Base-by-base conservation (phyloP, 2,797 vertebrate genomes). In the Coreius guichenoti region DNA sequence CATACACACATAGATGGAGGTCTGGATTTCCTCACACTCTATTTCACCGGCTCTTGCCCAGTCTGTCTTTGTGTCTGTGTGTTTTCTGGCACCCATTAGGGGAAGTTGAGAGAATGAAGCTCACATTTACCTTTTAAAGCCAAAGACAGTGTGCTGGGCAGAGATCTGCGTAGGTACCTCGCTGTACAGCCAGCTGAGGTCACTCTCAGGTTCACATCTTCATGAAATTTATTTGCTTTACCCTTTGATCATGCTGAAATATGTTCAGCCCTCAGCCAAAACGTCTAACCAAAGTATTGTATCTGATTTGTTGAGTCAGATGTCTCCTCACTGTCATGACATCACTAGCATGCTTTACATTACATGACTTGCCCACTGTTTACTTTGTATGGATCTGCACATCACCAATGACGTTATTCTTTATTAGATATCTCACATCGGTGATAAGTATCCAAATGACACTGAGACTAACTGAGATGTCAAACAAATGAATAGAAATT, bases 121-220 rank as follows among this genome's bases (percentile, higher is more conserved):
- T 80, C 73, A n/a, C 70, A 70, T 87, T 91, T 87, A 84, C 91
- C 91, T 87, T 91, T 90, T 91, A 90, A 90, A 90, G 90, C 85
- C 89, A 90, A 89, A 88, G 85, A 79, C 31, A 17, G 33, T 75
- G 75, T 29, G 47, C 82, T 81, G 39, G 68, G 74, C 73, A 56
- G 58, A 78, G 36, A 54, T 86, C 54, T 61, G 79, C 21, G 26
- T 54, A 81, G 58, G 26, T 58, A 31, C 14, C 7, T 31, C 61
- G 0, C 26, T 31, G 6, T 8, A 58, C 17, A 77, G 56, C 73
- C 26, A 13, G 83, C n/a, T 58, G 54, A 87, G 69, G 63, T 82
- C 76, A 77, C 19, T 68, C 21, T 67, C 6, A 49, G 65, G 45
- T 65, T 49, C 78, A 81, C 33, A 68, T 77, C 61, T 31, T 56